Percentiles rank a stretch among this genome's conserved stretches.
These are phyloP conservation scores for Eupeodes corollae DNA, from an alignment of 1,140 invertebrate genomes.

Conservation along the genomic window DNA sequence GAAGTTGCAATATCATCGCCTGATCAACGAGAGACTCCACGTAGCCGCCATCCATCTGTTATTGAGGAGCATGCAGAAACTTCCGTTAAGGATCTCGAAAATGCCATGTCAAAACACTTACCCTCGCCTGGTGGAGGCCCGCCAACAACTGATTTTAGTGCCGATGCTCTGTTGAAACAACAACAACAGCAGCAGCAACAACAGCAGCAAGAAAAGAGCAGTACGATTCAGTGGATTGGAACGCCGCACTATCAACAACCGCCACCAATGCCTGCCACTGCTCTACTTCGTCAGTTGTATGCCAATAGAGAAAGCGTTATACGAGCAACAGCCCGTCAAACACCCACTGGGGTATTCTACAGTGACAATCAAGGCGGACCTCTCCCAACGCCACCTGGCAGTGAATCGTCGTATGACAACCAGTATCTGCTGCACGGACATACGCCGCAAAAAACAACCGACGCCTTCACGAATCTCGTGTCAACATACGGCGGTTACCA, in stretches of 20 bases:
- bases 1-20: conserved; percentile 20
- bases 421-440: conserved; percentile 56
- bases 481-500: conserved; percentile 52
- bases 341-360: conserved; percentile 35
- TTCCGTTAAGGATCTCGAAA: conserved; percentile 70
- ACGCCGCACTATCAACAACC: conserved; percentile 62
- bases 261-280: conserved; percentile 61
- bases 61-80: conserved; percentile 18
- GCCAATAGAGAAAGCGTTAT: conserved; percentile 91
- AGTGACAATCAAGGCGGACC: conserved; percentile 53
- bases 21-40: conserved; percentile 20
- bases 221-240: conserved; percentile 90
- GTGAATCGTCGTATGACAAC: conserved; percentile 65
- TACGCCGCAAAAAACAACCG: conserved; percentile 38
- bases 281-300: conserved; percentile 77
- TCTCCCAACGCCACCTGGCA: conserved; percentile 75
- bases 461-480: conserved; percentile 48
- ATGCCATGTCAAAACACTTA: conserved; percentile 92
- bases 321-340: conserved; percentile 47
- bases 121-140: conserved; percentile 44
- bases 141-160: conserved; percentile 63
- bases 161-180: conserved; percentile 62
- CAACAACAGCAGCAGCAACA: conserved; percentile 53
- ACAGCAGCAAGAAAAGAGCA: conserved; percentile 39
- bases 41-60: conserved; percentile 19